Evolutionary conservation across 1,140 invertebrate species (phyloP).

Genomic region (Leptonema lineaticorne): DNA sequence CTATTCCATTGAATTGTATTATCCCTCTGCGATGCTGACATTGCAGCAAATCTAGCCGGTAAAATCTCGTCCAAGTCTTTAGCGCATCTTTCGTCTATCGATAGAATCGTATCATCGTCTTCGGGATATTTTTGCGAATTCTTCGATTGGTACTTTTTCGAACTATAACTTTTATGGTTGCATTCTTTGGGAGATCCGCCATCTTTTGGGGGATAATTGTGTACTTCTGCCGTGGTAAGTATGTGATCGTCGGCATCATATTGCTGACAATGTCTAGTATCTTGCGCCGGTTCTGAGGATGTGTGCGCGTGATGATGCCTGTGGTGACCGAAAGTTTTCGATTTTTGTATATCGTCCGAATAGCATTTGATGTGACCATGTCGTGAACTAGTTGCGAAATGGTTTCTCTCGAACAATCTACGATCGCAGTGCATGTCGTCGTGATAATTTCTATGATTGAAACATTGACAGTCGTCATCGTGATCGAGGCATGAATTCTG

Average conservation of each 20-base stretch:
- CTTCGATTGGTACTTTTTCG: constrained; percentile 40
- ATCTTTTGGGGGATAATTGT: constrained; percentile 56
- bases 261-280: constrained; percentile 31
- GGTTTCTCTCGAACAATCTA: constrained; percentile 39
- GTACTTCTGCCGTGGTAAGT: constrained; percentile 54
- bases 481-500: constrained; percentile 35
- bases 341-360: constrained; percentile 39
- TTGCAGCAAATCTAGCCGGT: constrained; percentile 53
- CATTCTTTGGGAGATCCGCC: constrained; percentile 50
- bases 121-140: constrained; percentile 47
- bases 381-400: constrained; percentile 39
- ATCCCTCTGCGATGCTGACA: constrained; percentile 51
- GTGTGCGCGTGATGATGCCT: constrained; percentile 52
- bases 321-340: constrained; percentile 40
- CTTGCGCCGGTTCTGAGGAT: constrained; percentile 49
- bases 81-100: constrained; percentile 54
- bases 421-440: constrained; percentile 32
- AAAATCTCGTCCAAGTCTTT: constrained; percentile 56
- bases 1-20: constrained; percentile 55
- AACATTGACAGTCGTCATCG: constrained; percentile 38
- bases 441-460: constrained; percentile 35
- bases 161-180: constrained; percentile 36
- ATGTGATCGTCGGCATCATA: constrained; percentile 50
- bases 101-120: constrained; percentile 54
- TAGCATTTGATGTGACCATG: constrained; percentile 39